Conservation (phyloP, 1,140 invertebrate species). For the Drosophila takahashii region DNA sequence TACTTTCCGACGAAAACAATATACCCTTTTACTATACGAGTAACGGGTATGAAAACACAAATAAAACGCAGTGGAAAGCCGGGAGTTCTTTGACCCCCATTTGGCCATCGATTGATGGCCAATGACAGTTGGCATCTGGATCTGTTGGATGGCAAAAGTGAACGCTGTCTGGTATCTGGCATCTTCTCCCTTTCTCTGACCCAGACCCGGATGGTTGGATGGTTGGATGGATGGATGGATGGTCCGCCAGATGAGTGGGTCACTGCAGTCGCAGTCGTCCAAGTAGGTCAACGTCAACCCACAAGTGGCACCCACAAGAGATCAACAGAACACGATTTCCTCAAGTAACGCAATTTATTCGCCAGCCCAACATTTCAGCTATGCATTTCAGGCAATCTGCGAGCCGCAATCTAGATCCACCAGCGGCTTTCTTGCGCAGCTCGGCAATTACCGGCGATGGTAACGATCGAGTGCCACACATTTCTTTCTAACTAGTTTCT, state of each 20-base stretch:
- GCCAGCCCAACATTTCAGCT: conserved; percentile 7
- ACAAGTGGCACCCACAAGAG: conserved; percentile 39
- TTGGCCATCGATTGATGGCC: conserved; percentile 17
- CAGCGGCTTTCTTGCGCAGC: conserved; percentile 12
- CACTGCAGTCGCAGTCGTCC: background rate
- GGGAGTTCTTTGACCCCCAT: conserved; percentile 58
- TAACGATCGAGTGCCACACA: conserved; percentile 20
- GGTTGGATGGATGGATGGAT: conserved; percentile 3
- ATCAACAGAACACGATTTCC: conserved; percentile 33
- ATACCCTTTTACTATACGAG: no score
- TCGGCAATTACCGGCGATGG: conserved; percentile 20
- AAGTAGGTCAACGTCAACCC: no score
- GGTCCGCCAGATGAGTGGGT: conserved; percentile 16
- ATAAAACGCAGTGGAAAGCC: background rate
- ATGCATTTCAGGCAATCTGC: conserved; percentile 17
- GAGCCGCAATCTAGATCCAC: conserved; percentile 1
- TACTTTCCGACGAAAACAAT: no score
- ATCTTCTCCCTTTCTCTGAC: conserved; percentile 77
- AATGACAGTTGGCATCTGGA: conserved; percentile 14
- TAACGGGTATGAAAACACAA: no score
- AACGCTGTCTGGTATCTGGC: conserved; percentile 36
- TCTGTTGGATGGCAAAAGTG: conserved; percentile 61
- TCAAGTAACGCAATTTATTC: conserved; percentile 21
- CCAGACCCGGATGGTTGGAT: conserved; percentile 55
- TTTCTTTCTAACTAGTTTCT: conserved; percentile 46